These are phyloP conservation scores for Orchesella flavescens DNA, from an alignment of 2,888 invertebrate species.

Conservation along the genomic window DNA sequence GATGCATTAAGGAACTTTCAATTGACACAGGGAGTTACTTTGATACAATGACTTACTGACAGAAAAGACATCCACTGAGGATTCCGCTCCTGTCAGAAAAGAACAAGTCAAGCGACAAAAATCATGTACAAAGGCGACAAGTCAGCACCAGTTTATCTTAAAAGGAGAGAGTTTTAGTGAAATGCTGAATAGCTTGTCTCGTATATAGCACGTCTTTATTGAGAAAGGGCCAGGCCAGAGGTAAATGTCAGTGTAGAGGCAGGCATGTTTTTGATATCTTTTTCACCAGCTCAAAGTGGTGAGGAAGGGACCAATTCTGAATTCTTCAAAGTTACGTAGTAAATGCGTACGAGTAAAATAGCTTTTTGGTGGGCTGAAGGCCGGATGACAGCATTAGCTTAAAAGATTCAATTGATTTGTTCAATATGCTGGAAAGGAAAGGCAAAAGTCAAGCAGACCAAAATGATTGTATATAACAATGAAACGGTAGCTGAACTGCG, in stretches of 20 bases:
- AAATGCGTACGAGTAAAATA: background rate
- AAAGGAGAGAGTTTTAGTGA: conserved; percentile 37
- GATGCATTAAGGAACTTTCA: conserved; percentile 22
- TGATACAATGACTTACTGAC: conserved; percentile 60
- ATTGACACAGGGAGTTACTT: conserved; percentile 42
- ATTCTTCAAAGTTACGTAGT: too few relatives aligned
- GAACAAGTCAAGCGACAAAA: conserved; percentile 57
- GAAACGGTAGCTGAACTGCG: background rate
- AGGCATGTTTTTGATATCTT: background rate
- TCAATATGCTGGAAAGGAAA: background rate
- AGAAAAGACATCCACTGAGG: conserved; percentile 40
- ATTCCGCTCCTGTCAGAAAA: conserved; percentile 39
- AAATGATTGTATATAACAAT: conserved; percentile 23
- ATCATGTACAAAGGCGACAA: conserved; percentile 53
- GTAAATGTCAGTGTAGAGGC: background rate
- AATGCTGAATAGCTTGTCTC: conserved; percentile 11
- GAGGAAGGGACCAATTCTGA: too few relatives aligned
- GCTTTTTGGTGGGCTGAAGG: conserved; percentile 18
- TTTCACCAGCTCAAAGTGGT: background rate
- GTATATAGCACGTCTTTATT: background rate
- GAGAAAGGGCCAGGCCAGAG: background rate
- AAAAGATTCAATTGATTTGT: conserved; percentile 50
- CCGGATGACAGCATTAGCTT: conserved; percentile 45
- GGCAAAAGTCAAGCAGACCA: background rate
- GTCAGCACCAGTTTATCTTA: conserved; percentile 19